These are phyloP conservation scores for Meandrusa payeni DNA, from an alignment of 2,888 invertebrate genomes.

Conservation along the genomic window DNA sequence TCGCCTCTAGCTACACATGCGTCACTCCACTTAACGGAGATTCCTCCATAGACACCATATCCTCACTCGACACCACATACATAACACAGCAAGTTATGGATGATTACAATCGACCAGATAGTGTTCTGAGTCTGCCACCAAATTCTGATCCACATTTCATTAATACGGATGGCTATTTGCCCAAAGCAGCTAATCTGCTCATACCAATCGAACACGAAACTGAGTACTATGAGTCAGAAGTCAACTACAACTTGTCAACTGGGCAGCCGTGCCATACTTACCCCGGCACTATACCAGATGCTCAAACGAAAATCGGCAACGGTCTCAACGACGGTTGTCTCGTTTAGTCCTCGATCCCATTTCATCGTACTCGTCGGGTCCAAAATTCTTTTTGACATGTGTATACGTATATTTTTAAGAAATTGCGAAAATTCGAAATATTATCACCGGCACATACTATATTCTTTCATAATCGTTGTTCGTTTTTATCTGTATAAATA, in stretches of 20 bases:
- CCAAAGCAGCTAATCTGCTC: constrained; percentile 68
- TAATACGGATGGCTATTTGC: constrained; percentile 67
- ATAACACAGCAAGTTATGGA: constrained; percentile 63
- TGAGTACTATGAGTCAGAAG: constrained; percentile 77
- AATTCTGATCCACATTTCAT: constrained; percentile 54
- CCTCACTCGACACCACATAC: constrained; percentile 63
- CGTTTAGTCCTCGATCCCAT: constrained; percentile 61
- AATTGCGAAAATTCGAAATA: constrained; percentile 67
- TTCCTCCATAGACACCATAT: constrained; percentile 63
- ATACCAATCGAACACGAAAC: constrained; percentile 77
- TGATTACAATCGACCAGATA: constrained; percentile 69
- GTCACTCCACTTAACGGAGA: constrained; percentile 62
- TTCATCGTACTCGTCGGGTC: constrained; percentile 53
- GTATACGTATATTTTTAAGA: constrained; percentile 70
- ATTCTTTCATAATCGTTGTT: constrained; percentile 34
- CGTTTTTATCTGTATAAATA: constrained; percentile 27
- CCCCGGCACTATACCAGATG: constrained; percentile 60
- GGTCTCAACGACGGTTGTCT: constrained; percentile 83
- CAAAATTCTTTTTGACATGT: constrained; percentile 65
- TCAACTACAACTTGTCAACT: constrained; percentile 68
- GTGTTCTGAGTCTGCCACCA: constrained; percentile 64
- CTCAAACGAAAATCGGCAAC: constrained; percentile 73
- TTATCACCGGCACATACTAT: constrained; percentile 53
- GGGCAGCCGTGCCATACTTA: constrained; percentile 80
- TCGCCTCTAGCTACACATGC: constrained; percentile 74